phyloP scores from a whole-genome alignment of 1,140 invertebrate genomes.

The Elymnias hypermnestra region DNA sequence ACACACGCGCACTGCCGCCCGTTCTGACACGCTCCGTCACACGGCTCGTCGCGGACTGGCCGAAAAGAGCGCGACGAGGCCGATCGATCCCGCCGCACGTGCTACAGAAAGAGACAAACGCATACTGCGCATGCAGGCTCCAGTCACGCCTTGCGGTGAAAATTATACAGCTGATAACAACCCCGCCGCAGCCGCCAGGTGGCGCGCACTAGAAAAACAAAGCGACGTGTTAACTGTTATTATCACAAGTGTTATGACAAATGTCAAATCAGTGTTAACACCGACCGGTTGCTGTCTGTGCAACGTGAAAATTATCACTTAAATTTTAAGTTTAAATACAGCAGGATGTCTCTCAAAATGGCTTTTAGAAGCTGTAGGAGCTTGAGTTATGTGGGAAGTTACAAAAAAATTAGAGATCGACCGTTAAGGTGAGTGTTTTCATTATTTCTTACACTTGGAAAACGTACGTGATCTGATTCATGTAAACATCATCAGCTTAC shows the following conservation, averaged over 20 bases:
- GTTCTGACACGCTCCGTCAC: conserved; percentile 37
- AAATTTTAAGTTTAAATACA: neutral
- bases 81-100: conserved; percentile 41
- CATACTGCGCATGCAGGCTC: conserved; percentile 53
- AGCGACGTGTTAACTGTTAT: too few species aligned
- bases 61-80: conserved; percentile 46
- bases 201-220: conserved; percentile 43
- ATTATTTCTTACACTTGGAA: neutral
- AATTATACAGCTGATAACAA: conserved; percentile 61
- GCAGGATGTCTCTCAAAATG: conserved; percentile 53
- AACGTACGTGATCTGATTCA: conserved; percentile 1
- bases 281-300: neutral
- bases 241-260: conserved; percentile 26
- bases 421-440: conserved; percentile 45
- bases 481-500: conserved; percentile 7
- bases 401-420: conserved; percentile 54
- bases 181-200: conserved; percentile 32
- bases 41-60: conserved; percentile 34
- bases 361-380: conserved; percentile 46
- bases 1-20: conserved; percentile 63
- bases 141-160: conserved; percentile 41
- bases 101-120: conserved; percentile 61
- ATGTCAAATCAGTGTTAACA: conserved; percentile 15
- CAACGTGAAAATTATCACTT: neutral
- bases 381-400: conserved; percentile 53